Percentiles rank a stretch among this genome's conserved stretches.
These are phyloP conservation scores for Sminthopsis crassicaudata DNA, from an alignment of 2,113 vertebrate species.

Conservation along the genomic window DNA sequence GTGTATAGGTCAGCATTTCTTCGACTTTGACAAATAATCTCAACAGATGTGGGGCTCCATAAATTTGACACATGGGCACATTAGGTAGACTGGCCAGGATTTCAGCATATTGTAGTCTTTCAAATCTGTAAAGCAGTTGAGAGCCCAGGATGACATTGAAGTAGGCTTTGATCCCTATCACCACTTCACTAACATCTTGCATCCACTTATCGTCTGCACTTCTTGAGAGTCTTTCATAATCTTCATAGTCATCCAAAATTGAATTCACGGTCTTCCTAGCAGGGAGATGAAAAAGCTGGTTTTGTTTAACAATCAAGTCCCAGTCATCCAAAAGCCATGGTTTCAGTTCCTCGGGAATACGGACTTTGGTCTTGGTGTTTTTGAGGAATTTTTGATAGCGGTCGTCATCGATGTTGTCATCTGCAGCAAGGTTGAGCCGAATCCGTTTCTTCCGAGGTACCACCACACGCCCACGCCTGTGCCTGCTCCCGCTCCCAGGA, in stretches of 20 bases:
- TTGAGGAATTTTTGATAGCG: conserved; percentile 69
- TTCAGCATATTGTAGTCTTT: conserved; percentile 96
- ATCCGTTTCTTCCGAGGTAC: conserved; percentile 97
- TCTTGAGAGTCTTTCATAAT: conserved; percentile 96
- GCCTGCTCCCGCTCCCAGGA: conserved; percentile 86
- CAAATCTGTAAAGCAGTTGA: conserved; percentile 98
- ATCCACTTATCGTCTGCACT: conserved; percentile 96
- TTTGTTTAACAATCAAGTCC: conserved; percentile 97
- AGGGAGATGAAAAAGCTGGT: conserved; percentile 97
- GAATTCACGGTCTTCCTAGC: conserved; percentile 97
- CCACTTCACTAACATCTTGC: conserved; percentile 97
- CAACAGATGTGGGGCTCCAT: conserved; percentile 95
- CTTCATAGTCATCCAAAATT: conserved; percentile 97
- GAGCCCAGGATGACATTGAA: conserved; percentile 98
- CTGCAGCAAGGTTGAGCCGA: conserved; percentile 95
- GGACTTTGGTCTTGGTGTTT: conserved; percentile 97
- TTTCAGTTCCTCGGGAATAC: conserved; percentile 97
- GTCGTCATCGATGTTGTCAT: conserved; percentile 90
- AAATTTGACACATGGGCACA: conserved; percentile 95
- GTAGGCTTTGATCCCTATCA: conserved; percentile 95
- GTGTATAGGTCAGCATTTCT: conserved; percentile 97
- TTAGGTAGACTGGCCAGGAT: conserved; percentile 95
- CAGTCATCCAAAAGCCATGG: conserved; percentile 98
- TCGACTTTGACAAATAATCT: conserved; percentile 97
- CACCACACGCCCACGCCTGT: conserved; percentile 93